Conservation (phyloP, 2,797 vertebrate species). For the Tenualosa thibaudeaui region DNA sequence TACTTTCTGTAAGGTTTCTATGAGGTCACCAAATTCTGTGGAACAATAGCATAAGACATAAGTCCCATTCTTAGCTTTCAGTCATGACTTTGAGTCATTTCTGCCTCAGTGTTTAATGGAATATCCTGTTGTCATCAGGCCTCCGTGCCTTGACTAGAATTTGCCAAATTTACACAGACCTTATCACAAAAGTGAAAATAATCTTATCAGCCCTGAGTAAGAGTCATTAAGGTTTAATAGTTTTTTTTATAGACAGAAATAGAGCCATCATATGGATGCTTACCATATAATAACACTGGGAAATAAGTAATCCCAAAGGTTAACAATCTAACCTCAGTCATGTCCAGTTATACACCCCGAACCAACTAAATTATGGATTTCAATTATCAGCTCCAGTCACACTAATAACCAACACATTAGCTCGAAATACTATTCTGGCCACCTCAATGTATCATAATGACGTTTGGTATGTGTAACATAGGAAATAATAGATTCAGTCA, state of each 20-base stretch:
- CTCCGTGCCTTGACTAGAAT: too few relatives aligned
- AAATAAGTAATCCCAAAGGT: not conserved
- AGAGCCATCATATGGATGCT: not conserved
- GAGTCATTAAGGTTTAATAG: not conserved
- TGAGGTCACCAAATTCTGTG: too few relatives aligned
- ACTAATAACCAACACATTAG: not conserved
- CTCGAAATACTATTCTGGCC: not conserved
- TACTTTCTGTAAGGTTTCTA: too few relatives aligned
- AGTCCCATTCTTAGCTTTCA: too few relatives aligned
- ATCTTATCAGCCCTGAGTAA: not conserved
- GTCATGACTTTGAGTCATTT: too few relatives aligned
- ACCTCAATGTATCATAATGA: not conserved
- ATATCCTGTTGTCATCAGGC: too few relatives aligned
- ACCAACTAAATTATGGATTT: not conserved
- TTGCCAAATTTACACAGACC: not conserved
- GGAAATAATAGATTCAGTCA: not conserved
- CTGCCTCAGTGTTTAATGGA: too few relatives aligned
- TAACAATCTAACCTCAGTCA: not conserved
- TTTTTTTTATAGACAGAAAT: not conserved
- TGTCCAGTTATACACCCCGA: not conserved
- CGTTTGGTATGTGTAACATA: not conserved
- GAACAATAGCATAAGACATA: too few relatives aligned
- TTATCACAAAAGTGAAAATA: not conserved
- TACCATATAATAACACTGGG: not conserved
- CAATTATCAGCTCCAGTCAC: not conserved